Evolutionary conservation across 2,113 vertebrate genomes (phyloP), one percentile per base, ranked within the genome.

Genomic region (Agapornis roseicollis): DNA sequence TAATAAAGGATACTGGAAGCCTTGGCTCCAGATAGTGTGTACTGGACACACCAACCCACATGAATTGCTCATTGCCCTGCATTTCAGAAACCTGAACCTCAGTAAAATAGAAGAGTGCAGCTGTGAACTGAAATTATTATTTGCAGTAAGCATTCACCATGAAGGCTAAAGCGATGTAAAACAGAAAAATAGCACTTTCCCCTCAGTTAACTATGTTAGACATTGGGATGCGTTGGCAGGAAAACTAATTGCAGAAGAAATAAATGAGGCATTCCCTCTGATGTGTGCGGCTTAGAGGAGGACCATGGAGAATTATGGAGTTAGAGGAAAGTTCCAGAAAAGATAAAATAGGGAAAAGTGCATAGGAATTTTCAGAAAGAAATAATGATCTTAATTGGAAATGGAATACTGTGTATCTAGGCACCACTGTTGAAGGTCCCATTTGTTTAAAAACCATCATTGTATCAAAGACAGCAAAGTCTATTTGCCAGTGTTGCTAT

Each of bases 401-500:
- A 52, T 47, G 9, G 42, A 91, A 90, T 69, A 41, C 63, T 63
- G 49, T 85, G 71, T 80, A 89, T 76, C 73, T 87, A 66, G 96
- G 60, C 47, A 77, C 74, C 71, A 79, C 53, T 83, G 53, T 66
- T 94, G 28, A 39, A 82, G 80, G 96, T 93, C 82, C 93, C 41
- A 60, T 86, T 94, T 89, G 73, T 91, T 89, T 89, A 85, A 96
- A 95, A 97, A 85, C 85, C 41, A 35, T 71, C 71, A 95, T 70
- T 93, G 25, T 94, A 73, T 96, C 49, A 81, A 41, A 74, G 94
- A 84, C 89, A 97, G 91, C 76, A 93, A 94, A 85, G 89, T 93
- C 27, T 64, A 56, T 91, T 92, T 91, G 95, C 86, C 85, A 71
- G 11, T 5, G 96, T 98, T 98, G 71, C 97, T 96, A 96, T 98